These are phyloP conservation scores for Parotocinclus haroldoi DNA, from an alignment of 2,797 vertebrate genomes.

Conservation along the genomic window DNA sequence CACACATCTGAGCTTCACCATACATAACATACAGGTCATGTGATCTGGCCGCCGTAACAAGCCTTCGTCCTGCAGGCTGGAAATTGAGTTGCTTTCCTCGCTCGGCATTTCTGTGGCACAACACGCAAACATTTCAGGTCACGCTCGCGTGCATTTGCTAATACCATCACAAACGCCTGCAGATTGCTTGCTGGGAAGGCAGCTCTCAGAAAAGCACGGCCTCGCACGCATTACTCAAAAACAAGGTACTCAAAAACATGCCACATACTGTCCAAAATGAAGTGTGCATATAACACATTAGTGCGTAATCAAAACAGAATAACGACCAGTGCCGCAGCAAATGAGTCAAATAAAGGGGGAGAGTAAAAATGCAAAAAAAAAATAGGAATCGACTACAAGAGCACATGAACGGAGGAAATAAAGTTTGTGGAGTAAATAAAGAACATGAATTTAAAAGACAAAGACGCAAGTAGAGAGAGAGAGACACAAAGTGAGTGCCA, in stretches of 20 bases:
- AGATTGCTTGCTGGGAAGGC: slow-evolving; percentile 22
- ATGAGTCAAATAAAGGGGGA: background rate
- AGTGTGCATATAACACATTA: background rate
- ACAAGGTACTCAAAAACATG: slow-evolving; percentile 12
- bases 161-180: slow-evolving; percentile 20
- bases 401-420: background rate
- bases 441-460: slow-evolving; percentile 1
- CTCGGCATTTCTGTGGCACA: slow-evolving; percentile 24
- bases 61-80: slow-evolving; percentile 27
- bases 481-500: background rate
- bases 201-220: slow-evolving; percentile 6
- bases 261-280: background rate
- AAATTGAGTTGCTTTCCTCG: slow-evolving; percentile 31
- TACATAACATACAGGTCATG: slow-evolving; percentile 18
- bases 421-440: background rate
- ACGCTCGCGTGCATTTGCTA: slow-evolving; percentile 29
- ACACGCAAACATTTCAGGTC: slow-evolving; percentile 36
- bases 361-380: background rate
- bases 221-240: slow-evolving; percentile 22
- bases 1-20: background rate
- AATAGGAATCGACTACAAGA: no score
- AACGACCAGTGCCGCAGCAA: background rate
- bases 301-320: slow-evolving; percentile 13
- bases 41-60: slow-evolving; percentile 18
- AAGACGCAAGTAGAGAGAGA: background rate